A percentile compares a stretch with the other conserved stretches of the same genome.
Evolutionary conservation across 2,888 invertebrate genomes (phyloP).

Genomic region (Callimorpha dominula): DNA sequence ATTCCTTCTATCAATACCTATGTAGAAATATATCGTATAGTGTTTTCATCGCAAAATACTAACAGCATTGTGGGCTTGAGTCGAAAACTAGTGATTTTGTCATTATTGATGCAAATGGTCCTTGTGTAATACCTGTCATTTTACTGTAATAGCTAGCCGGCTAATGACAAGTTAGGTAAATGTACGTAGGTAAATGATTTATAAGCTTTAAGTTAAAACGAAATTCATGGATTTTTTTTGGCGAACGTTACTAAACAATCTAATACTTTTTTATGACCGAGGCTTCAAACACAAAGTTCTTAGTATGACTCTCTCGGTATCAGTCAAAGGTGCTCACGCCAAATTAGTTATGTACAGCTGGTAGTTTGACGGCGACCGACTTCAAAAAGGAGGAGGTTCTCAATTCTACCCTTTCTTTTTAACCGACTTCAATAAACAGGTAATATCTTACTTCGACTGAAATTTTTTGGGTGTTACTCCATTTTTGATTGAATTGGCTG

Average conservation of each 20-base stretch:
- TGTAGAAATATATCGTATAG: not conserved
- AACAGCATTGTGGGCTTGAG: not conserved
- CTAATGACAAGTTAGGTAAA: not conserved
- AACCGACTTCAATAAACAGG: no score
- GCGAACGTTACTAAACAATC: not conserved
- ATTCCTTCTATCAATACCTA: no score
- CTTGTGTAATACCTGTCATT: conserved; percentile 40
- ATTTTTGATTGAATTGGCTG: no score
- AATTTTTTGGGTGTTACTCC: no score
- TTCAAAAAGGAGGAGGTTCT: no score
- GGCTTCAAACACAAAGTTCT: no score
- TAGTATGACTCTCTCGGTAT: no score
- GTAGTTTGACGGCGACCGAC: no score
- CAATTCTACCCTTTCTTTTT: no score
- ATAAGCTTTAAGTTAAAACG: not conserved
- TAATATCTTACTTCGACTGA: no score
- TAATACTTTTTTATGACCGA: not conserved
- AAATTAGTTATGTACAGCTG: no score
- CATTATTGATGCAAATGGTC: conserved; percentile 55
- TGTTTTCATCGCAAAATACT: not conserved
- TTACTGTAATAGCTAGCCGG: not conserved
- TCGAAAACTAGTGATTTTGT: conserved; percentile 44
- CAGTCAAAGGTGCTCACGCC: no score
- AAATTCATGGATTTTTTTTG: not conserved
- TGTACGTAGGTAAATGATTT: not conserved